Conservation (phyloP, 2,113 vertebrate species). For the Ia io region DNA sequence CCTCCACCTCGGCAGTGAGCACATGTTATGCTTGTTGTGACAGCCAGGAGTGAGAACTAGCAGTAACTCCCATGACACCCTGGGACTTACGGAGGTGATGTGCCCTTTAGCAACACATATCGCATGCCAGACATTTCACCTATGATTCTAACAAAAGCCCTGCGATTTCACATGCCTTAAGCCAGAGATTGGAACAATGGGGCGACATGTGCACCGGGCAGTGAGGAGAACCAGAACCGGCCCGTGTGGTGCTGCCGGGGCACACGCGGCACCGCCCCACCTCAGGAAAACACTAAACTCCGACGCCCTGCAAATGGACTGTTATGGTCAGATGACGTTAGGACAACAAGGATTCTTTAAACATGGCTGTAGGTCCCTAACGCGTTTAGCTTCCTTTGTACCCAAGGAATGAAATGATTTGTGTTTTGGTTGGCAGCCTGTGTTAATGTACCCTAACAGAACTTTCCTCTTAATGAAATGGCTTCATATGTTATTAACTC, state of each 20-base stretch:
- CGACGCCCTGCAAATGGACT: fast-evolving
- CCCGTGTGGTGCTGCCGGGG: fast-evolving
- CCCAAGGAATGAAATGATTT: slow-evolving; percentile 57
- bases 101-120: background rate
- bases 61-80: background rate
- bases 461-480: slow-evolving; percentile 71
- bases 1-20: background rate
- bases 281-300: background rate
- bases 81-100: background rate
- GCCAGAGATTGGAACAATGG: background rate
- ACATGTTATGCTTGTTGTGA: background rate
- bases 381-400: slow-evolving; percentile 59
- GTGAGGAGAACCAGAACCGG: background rate
- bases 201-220: fast-evolving
- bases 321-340: background rate
- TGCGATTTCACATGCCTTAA: background rate
- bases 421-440: slow-evolving; percentile 55
- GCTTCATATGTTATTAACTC: slow-evolving; percentile 75
- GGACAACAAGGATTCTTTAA: background rate
- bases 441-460: slow-evolving; percentile 61
- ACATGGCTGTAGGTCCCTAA: slow-evolving; percentile 25
- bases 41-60: background rate
- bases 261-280: fast-evolving
- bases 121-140: background rate
- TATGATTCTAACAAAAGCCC: background rate